Base-by-base conservation (phyloP, 2,113 vertebrate species). In the Notarius quadriscutis region DNA sequence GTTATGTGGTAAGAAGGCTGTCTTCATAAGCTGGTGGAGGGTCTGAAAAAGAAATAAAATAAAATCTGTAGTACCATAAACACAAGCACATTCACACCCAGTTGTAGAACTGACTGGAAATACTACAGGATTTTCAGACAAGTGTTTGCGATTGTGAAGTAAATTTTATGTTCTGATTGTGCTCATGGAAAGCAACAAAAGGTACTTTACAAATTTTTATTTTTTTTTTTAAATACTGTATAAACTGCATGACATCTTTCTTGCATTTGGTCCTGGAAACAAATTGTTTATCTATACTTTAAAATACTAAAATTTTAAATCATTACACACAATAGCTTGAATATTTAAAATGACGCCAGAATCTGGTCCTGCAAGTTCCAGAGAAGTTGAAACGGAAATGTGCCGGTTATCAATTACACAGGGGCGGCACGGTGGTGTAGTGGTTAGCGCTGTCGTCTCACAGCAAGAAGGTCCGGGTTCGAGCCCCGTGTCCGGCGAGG, bases 21-120 rank as follows among this genome's bases (percentile, higher is more conserved):
- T 97, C 96, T n/a, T 97, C 96, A 0, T 99, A 99, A 53, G 97
- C 95, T 1, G 98, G 98, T 15, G 98, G 98, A 0, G 97, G 96
- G 67, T 97, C 98, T 99, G 95, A 0, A 7, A 92, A 71, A 91
- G 20, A 89, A 74, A 83, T 22, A 48, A 48, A 62, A 48, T n/a
- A 22, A 53, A 53, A 9, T 53, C 25, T 5, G 30, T 22, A 27
- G 80, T 82, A 88, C 50, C 81, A 17, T 17, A 27, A 63, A 34
- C 30, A 17, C 79, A 74, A 62, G 2, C 7, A 65, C n/a, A 72
- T 4, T 58, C 11, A 20, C 51, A 72, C 5, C 8, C 25, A 25
- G 80, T 0, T 77, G 22, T 34, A 71, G 15, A 71, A 71, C 14
- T 27, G 27, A 65, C 3, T 12, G 2, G 9, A 65, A 65, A n/a